Base-by-base conservation (phyloP, 2,888 invertebrate genomes). In the Peribatodes rhomboidaria region DNA sequence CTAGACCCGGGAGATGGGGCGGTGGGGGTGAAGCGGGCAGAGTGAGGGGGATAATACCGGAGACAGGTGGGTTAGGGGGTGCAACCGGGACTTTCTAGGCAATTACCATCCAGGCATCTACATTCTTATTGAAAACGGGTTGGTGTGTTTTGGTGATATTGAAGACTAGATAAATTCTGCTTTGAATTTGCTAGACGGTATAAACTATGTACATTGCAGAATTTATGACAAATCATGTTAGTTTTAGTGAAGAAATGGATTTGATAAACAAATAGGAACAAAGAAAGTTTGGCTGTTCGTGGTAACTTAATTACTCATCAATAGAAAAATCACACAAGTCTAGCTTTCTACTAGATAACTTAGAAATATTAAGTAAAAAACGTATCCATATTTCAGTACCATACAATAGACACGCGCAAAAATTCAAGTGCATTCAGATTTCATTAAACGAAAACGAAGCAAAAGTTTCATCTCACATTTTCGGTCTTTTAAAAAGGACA, bases 61-160 rank as follows among this genome's bases (percentile, higher is more conserved):
- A 68, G 77, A 61, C 56, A 65, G 67, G 71, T 68, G 72, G 65
- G 53, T 22, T 27, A 55, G 55, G 63, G 65, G 69, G 71, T 64
- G 74, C 82, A 86, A 49, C 85, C 83, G 80, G 86, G 87, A 86
- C 86, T 84, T 88, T 85, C 89, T 85, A 87, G 87, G 87, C 89
- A 90, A 90, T 90, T 90, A 90, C 89, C 86, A 86, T 82, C 79
- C 83, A 70, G 61, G 78, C 62, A 71, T 74, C 72, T 72, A 72
- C 73, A 65, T 73, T 82, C 73, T 75, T 81, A 78, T 77, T 78
- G 79, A 75, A 80, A 79, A 75, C 77, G 74, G 68, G 65, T 61
- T 69, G 62, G 65, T 65, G 70, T 68, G 61, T 66, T 67, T 56
- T 58, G 44, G 46, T 64, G 41, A 64, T 18, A 44, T 52, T 35